phyloP scores from a whole-genome alignment of 2,113 vertebrate species.

The Melanerpes aurifrons region DNA sequence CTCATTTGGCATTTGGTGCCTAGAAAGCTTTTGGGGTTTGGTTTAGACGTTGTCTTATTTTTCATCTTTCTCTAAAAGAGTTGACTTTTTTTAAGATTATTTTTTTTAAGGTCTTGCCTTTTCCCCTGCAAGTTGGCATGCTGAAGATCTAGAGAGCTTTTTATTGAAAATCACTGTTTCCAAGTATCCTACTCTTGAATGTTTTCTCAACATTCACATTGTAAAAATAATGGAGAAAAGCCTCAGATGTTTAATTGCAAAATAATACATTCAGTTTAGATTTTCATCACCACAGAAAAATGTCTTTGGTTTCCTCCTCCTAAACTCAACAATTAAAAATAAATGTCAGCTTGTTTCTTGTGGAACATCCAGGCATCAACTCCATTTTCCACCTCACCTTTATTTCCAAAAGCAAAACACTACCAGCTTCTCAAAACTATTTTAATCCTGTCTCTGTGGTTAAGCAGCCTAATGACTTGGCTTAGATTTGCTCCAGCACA shows the following conservation, averaged over 20 bases:
- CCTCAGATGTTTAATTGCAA: background rate
- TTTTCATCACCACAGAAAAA: background rate
- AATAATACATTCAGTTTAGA: background rate
- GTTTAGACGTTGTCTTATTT: background rate
- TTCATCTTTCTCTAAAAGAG: background rate
- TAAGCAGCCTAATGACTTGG: constrained; percentile 29
- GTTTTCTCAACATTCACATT: background rate
- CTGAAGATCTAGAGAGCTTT: background rate
- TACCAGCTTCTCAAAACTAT: constrained; percentile 16
- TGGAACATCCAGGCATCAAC: background rate
- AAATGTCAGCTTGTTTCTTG: background rate
- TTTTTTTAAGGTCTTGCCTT: background rate
- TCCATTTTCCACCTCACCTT: background rate
- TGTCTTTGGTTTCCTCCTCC: background rate
- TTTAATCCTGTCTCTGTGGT: constrained; percentile 15
- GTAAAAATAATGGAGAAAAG: background rate
- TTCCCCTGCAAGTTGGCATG: background rate
- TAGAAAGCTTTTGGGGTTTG: background rate
- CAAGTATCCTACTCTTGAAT: background rate
- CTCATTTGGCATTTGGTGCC: background rate
- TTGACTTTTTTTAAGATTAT: background rate
- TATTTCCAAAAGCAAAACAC: background rate
- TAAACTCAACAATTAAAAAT: background rate
- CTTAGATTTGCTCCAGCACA: constrained; percentile 32
- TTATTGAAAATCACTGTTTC: background rate